Evolutionary conservation across 2,888 invertebrate species (phyloP).

Genomic region (Stegophylla sp.): DNA sequence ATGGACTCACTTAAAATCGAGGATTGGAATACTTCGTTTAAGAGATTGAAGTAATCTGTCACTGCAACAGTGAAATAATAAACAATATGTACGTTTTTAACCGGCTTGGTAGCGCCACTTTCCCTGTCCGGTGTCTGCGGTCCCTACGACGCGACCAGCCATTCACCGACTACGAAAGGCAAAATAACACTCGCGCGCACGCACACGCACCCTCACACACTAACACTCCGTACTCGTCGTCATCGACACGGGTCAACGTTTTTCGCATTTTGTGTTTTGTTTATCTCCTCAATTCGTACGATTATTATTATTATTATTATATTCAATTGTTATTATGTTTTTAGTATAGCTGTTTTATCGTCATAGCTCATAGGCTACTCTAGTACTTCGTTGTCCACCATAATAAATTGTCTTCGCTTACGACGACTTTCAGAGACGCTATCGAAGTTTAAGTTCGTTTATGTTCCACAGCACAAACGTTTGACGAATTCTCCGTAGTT

Average conservation of each 20-base stretch:
- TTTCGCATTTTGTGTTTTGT: conserved; percentile 44
- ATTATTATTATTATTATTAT: neutral
- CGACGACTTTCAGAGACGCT: conserved; percentile 1
- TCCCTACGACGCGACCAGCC: neutral
- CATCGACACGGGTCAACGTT: conserved; percentile 51
- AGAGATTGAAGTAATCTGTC: too few species aligned
- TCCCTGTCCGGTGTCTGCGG: neutral
- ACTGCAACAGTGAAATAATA: too few species aligned
- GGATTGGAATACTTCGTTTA: too few species aligned
- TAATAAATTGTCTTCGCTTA: neutral
- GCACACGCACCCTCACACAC: neutral
- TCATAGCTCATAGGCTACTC: too few species aligned
- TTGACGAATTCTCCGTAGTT: too few species aligned
- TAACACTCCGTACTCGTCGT: neutral
- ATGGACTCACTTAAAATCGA: too few species aligned
- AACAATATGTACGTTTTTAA: neutral
- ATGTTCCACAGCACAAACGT: neutral
- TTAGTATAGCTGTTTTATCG: neutral
- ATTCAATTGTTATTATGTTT: neutral
- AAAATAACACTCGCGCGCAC: neutral
- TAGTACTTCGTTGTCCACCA: too few species aligned
- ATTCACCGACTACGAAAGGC: conserved; percentile 4
- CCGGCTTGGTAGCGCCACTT: neutral
- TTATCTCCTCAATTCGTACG: conserved; percentile 27
- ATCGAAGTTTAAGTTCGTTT: conserved; percentile 37